phyloP scores from a whole-genome alignment of 2,113 vertebrate species.

The Herpailurus yagouaroundi region DNA sequence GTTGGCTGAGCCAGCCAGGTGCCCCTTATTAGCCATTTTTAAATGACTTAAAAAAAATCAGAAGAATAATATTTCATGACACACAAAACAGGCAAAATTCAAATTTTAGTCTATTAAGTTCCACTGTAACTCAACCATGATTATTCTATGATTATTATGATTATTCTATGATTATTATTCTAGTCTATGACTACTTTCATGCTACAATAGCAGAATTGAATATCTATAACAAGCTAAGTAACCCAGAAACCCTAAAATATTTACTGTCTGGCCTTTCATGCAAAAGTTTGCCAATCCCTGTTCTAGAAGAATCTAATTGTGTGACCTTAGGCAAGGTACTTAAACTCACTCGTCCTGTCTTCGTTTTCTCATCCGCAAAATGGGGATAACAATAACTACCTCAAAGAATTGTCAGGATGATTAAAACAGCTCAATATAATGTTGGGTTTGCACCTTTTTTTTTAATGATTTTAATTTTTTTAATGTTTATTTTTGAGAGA shows the following conservation, averaged over 20 bases:
- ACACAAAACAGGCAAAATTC: slow-evolving; percentile 1
- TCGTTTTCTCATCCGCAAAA: slow-evolving; percentile 20
- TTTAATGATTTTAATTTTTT: no score
- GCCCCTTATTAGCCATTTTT: neutral
- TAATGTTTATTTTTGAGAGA: no score
- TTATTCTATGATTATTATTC: neutral
- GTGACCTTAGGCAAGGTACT: neutral
- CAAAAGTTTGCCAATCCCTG: neutral
- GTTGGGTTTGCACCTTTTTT: neutral
- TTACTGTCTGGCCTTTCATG: neutral
- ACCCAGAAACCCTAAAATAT: neutral
- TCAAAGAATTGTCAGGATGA: neutral
- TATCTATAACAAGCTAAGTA: neutral
- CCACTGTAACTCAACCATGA: neutral
- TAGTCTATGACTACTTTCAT: neutral
- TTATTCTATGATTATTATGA: neutral
- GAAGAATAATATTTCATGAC: neutral
- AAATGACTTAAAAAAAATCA: neutral
- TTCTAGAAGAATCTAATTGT: neutral
- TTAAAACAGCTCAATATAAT: neutral
- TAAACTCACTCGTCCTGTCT: neutral
- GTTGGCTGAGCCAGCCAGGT: no score
- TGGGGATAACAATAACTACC: neutral
- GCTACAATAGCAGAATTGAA: neutral
- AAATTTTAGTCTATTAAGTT: neutral